Evolutionary conservation across 2,888 invertebrate species (phyloP).

Genomic region (Muschampia plurimacula): DNA sequence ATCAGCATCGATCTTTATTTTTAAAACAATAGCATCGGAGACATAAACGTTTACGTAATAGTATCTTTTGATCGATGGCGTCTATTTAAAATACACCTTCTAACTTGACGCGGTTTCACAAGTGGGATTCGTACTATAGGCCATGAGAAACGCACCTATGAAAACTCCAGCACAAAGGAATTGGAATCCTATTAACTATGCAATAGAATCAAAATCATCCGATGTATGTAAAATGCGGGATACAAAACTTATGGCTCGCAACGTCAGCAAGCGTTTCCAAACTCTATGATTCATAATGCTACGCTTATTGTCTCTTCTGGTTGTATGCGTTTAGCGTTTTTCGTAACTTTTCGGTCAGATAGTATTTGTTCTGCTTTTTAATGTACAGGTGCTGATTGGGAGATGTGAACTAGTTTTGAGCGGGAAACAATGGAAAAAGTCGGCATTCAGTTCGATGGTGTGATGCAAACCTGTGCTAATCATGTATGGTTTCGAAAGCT

Average conservation of each 20-base stretch:
- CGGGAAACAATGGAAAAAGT: conserved; percentile 46
- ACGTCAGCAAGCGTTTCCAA: conserved; percentile 70
- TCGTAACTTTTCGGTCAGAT: conserved; percentile 53
- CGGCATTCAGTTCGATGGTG: conserved; percentile 11
- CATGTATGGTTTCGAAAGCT: conserved; percentile 28
- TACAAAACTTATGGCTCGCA: conserved; percentile 22
- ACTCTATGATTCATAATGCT: conserved; percentile 70
- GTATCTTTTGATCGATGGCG: conserved; percentile 62
- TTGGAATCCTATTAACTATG: neutral
- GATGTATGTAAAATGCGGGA: neutral
- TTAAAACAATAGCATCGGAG: conserved; percentile 54
- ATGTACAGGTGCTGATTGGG: conserved; percentile 68
- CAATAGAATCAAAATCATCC: conserved; percentile 2
- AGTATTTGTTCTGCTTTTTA: conserved; percentile 62
- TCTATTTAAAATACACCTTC: conserved; percentile 62
- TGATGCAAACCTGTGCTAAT: conserved; percentile 40
- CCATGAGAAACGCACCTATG: conserved; percentile 30
- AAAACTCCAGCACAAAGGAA: neutral
- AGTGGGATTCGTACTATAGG: conserved; percentile 52
- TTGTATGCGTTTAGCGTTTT: conserved; percentile 53
- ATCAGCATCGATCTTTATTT: conserved; percentile 27
- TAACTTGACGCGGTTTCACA: conserved; percentile 60
- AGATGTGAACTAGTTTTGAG: conserved; percentile 57
- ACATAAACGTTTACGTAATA: conserved; percentile 53
- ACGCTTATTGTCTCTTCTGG: conserved; percentile 64